phyloP scores from a whole-genome alignment of 2,797 vertebrate genomes.

The Gymnocypris eckloni region DNA sequence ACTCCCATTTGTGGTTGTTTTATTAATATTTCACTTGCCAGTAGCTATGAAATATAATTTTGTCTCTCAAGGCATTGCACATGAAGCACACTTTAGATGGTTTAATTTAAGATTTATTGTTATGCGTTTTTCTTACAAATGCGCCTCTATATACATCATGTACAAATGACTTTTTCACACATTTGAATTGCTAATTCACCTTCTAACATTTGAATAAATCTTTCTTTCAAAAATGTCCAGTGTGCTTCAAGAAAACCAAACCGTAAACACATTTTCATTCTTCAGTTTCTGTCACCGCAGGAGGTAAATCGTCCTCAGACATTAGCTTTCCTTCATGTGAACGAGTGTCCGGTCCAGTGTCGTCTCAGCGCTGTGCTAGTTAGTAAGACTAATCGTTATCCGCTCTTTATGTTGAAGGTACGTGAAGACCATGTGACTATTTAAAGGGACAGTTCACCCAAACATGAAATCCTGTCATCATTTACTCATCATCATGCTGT shows the following conservation, averaged over 20 bases:
- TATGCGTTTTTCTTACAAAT: conserved; percentile 68
- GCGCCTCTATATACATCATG: conserved; percentile 72
- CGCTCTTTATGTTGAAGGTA: neutral
- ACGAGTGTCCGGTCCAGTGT: neutral
- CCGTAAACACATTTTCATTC: conserved; percentile 42
- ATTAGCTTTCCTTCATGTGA: conserved; percentile 54
- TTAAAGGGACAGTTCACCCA: neutral
- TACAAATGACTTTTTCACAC: conserved; percentile 66
- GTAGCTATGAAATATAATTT: too few relatives aligned
- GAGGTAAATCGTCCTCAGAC: conserved; percentile 19
- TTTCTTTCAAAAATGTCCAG: conserved; percentile 62
- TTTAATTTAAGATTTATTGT: conserved; percentile 69
- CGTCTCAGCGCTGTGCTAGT: neutral
- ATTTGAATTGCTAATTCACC: conserved; percentile 41
- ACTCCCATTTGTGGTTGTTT: neutral
- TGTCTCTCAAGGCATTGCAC: neutral
- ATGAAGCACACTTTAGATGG: conserved; percentile 14
- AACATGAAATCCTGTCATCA: neutral
- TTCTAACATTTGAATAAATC: conserved; percentile 26
- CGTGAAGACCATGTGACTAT: neutral
- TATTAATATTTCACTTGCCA: neutral
- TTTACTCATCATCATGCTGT: neutral
- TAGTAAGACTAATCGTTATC: neutral
- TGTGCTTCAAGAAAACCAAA: conserved; percentile 60
- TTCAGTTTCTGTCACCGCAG: conserved; percentile 20